A percentile compares a stretch with the other conserved stretches of the same genome.
Evolutionary conservation across 53 echinoderm and acorn worm species (phyloP).

Genomic region (Zoroaster sp.): DNA sequence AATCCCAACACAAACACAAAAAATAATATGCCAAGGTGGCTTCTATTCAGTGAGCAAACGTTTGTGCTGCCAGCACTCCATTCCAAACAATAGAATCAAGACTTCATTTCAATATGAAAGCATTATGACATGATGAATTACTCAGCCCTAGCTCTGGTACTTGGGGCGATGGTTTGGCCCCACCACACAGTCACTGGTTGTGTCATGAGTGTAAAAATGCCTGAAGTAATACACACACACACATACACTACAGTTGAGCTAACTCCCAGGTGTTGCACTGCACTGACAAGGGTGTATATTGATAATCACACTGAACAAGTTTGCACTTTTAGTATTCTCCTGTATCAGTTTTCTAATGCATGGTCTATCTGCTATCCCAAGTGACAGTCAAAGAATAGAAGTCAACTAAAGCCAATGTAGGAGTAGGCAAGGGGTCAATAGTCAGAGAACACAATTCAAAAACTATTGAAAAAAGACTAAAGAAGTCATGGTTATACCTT

Average conservation of each 20-base stretch:
- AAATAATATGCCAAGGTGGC: conserved; percentile 30
- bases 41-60: conserved; percentile 33
- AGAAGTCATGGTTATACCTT: conserved; percentile 1
- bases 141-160: background rate
- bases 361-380: conserved; percentile 24
- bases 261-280: conserved; percentile 23
- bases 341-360: conserved; percentile 45
- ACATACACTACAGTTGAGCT: background rate
- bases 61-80: conserved; percentile 37
- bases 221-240: background rate
- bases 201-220: background rate
- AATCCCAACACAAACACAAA: conserved; percentile 53
- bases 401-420: conserved; percentile 1
- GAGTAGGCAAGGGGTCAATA: background rate
- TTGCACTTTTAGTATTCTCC: conserved; percentile 4
- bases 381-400: conserved; percentile 33
- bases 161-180: background rate
- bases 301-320: conserved; percentile 16
- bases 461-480: conserved; percentile 11
- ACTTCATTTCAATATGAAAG: conserved; percentile 50
- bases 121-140: background rate
- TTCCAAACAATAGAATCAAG: conserved; percentile 30
- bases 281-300: background rate
- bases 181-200: background rate
- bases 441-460: background rate